Percentiles rank a stretch among this genome's conserved stretches.
phyloP scores from a whole-genome alignment of 2,888 invertebrate genomes.

The Cheilosia scutellata region DNA sequence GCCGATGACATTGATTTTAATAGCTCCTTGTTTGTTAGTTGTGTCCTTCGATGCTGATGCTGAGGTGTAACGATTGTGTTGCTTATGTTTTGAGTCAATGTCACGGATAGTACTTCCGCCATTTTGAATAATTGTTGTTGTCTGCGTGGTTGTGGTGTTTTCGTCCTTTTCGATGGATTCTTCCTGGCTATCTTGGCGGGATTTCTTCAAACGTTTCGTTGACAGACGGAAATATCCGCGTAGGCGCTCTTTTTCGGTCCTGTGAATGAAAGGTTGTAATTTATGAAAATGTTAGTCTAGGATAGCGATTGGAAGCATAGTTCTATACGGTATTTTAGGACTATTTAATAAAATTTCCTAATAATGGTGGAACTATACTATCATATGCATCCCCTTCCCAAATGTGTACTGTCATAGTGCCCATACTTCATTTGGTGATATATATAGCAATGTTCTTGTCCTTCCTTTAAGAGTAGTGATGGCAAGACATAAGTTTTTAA shows the following conservation, averaged over 20 bases:
- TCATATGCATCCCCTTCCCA: no score
- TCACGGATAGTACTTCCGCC: conserved; percentile 47
- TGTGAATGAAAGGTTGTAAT: conserved; percentile 78
- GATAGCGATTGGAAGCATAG: background rate
- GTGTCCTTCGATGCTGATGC: conserved; percentile 51
- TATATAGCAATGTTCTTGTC: no score
- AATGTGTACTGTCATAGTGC: no score
- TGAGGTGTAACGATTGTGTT: conserved; percentile 70
- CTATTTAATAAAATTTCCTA: no score
- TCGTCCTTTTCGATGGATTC: conserved; percentile 82
- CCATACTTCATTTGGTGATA: no score
- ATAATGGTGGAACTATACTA: no score
- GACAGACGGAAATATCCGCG: conserved; percentile 86
- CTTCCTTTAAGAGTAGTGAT: no score
- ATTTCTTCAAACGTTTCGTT: conserved; percentile 84
- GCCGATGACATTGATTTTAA: conserved; percentile 82
- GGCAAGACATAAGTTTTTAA: no score
- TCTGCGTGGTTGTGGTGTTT: conserved; percentile 80
- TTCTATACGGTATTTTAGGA: background rate
- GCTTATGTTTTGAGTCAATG: conserved; percentile 25
- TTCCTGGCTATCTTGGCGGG: conserved; percentile 83
- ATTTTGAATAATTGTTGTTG: conserved; percentile 79
- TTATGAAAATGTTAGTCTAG: background rate
- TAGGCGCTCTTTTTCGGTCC: conserved; percentile 86
- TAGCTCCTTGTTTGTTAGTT: conserved; percentile 79